A percentile compares a stretch with the other conserved stretches of the same genome.
Conservation (phyloP, 2,113 vertebrate genomes). For the Triplophysa rosa region DNA sequence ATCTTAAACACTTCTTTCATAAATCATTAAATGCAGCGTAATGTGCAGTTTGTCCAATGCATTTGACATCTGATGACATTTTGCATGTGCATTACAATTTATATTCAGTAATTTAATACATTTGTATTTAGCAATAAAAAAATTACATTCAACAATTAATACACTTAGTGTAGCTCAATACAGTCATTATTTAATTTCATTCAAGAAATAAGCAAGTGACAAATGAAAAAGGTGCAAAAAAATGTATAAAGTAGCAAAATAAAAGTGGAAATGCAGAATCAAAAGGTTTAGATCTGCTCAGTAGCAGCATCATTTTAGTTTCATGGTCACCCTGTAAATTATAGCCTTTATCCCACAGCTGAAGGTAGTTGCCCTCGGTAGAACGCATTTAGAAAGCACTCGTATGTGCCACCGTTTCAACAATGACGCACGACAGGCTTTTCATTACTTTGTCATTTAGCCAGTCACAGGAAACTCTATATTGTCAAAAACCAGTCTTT, state of each 20-base stretch:
- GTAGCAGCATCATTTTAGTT: constrained; percentile 62
- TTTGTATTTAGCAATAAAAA: too few species aligned
- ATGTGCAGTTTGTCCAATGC: background rate
- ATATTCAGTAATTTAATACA: background rate
- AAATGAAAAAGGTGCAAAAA: background rate
- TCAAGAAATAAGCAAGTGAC: background rate
- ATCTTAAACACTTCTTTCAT: too few species aligned
- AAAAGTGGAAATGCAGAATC: background rate
- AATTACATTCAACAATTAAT: too few species aligned
- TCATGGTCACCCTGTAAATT: constrained; percentile 66
- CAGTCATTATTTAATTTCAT: background rate
- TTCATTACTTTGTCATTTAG: constrained; percentile 53
- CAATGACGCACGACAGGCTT: constrained; percentile 57
- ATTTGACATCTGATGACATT: background rate
- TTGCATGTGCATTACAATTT: background rate
- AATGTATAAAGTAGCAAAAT: background rate
- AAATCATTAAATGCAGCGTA: too few species aligned
- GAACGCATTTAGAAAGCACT: constrained; percentile 52
- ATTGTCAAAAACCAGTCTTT: constrained; percentile 11
- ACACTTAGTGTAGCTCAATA: background rate
- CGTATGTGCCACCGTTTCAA: constrained; percentile 50
- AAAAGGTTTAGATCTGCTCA: constrained; percentile 50
- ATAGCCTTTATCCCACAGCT: constrained; percentile 66
- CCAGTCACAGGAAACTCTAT: constrained; percentile 9
- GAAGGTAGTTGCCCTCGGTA: constrained; percentile 61